Evolutionary conservation across 2,888 invertebrate genomes (phyloP).

Genomic region (Dysmachus trigonus): DNA sequence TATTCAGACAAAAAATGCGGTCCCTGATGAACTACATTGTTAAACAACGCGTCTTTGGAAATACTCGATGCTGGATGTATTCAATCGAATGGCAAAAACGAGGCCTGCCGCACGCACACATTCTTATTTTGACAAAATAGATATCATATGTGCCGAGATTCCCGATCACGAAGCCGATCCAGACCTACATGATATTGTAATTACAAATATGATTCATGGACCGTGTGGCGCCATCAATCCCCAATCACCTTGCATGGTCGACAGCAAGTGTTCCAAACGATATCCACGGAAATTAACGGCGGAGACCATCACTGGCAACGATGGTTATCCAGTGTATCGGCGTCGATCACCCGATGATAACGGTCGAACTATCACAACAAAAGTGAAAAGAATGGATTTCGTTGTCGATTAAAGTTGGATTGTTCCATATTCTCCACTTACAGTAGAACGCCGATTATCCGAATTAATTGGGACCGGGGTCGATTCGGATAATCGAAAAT

Average conservation of each 20-base stretch:
- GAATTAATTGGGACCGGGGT: too few relatives aligned
- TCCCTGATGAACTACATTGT: too few relatives aligned
- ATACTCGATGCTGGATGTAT: too few relatives aligned
- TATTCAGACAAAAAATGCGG: too few relatives aligned
- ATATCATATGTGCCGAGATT: slow-evolving; percentile 53
- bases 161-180: slow-evolving; percentile 50
- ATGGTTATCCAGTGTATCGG: slow-evolving; percentile 59
- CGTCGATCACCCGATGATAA: slow-evolving; percentile 49
- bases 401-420: slow-evolving; percentile 34
- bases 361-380: slow-evolving; percentile 48
- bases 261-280: slow-evolving; percentile 58
- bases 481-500: too few relatives aligned
- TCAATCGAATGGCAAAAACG: too few relatives aligned
- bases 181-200: slow-evolving; percentile 53
- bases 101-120: too few relatives aligned
- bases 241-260: slow-evolving; percentile 56
- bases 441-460: too few relatives aligned
- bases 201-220: slow-evolving; percentile 60
- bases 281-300: slow-evolving; percentile 52
- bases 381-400: slow-evolving; percentile 51
- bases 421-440: slow-evolving; percentile 39
- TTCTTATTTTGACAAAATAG: neutral
- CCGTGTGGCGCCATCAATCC: slow-evolving; percentile 55
- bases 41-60: too few relatives aligned
- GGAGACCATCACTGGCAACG: slow-evolving; percentile 56